These are phyloP conservation scores for Hymenopus coronatus DNA, from an alignment of 2,888 invertebrate species.

Conservation along the genomic window DNA sequence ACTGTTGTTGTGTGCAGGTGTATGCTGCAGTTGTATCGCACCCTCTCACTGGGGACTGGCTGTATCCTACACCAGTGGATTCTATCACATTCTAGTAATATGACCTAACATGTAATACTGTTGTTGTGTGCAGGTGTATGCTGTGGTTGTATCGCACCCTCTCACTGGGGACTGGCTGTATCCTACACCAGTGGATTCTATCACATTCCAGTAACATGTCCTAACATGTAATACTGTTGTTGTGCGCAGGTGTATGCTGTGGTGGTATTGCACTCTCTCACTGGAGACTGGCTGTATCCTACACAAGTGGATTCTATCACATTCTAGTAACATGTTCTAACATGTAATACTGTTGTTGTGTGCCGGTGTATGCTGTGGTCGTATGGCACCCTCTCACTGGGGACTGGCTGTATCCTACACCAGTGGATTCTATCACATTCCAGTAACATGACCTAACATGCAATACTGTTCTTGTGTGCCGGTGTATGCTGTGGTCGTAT, in stretches of 20 bases:
- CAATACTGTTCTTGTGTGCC: conserved; percentile 39
- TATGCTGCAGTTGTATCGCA: conserved; percentile 86
- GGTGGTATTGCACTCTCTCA: conserved; percentile 80
- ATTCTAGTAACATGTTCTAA: too few species aligned
- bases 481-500: conserved; percentile 84
- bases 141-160: conserved; percentile 83
- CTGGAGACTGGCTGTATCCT: conserved; percentile 90
- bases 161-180: conserved; percentile 83
- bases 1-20: conserved; percentile 52
- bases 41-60: conserved; percentile 82
- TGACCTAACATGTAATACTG: conserved; percentile 8
- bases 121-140: conserved; percentile 62
- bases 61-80: conserved; percentile 96
- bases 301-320: conserved; percentile 97
- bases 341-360: conserved; percentile 1
- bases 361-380: conserved; percentile 77
- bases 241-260: conserved; percentile 72
- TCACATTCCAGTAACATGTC: conserved; percentile 78
- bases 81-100: conserved; percentile 99
- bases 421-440: conserved; percentile 97
- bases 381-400: conserved; percentile 83
- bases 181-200: conserved; percentile 98
- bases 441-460: conserved; percentile 25
- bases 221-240: conserved; percentile 5
- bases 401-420: conserved; percentile 94